Base-by-base conservation (phyloP, 2,888 invertebrate genomes). In the Autographa pulchrina region DNA sequence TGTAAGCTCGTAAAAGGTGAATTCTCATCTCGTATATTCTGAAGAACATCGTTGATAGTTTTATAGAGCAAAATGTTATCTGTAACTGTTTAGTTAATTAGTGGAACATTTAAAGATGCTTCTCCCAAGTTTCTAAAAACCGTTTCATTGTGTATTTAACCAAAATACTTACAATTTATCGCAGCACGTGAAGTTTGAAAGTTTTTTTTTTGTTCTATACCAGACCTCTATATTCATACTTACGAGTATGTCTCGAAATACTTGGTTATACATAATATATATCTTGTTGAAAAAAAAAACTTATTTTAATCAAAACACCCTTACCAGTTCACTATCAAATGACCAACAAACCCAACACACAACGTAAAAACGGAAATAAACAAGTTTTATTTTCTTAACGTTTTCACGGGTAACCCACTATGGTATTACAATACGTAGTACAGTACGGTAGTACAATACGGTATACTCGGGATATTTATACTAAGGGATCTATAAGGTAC, bases 381-480 rank as follows among this genome's bases (percentile, higher is more conserved):
- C 71, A 77, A 73, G 38, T 74, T 81, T 79, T 82, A 83, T 83
- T 82, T 85, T 76, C 70, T 78, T 77, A 77, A 75, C 75, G 74
- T 81, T 78, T 82, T 75, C 78, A 76, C 75, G 68, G 74, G 63
- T 72, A 80, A 77, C 78, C 84, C 75, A 73, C 75, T 85, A 85
- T n/a, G n/a, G n/a, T n/a, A n/a, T n/a, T n/a, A n/a, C n/a, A n/a
- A n/a, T n/a, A n/a, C n/a, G n/a, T n/a, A n/a, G n/a, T n/a, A n/a
- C n/a, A n/a, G n/a, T n/a, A n/a, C n/a, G n/a, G n/a, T n/a, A n/a
- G n/a, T n/a, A n/a, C n/a, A n/a, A n/a, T n/a, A n/a, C n/a, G n/a
- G n/a, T 81, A 62, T 76, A 75, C 67, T 73, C 11, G 38, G 38
- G 38, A 38, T 35, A 6, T 35, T 35, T 35, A 35, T 35, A 35